Base-by-base conservation (phyloP, 2,113 vertebrate genomes). In the Triplophysa dalaica region DNA sequence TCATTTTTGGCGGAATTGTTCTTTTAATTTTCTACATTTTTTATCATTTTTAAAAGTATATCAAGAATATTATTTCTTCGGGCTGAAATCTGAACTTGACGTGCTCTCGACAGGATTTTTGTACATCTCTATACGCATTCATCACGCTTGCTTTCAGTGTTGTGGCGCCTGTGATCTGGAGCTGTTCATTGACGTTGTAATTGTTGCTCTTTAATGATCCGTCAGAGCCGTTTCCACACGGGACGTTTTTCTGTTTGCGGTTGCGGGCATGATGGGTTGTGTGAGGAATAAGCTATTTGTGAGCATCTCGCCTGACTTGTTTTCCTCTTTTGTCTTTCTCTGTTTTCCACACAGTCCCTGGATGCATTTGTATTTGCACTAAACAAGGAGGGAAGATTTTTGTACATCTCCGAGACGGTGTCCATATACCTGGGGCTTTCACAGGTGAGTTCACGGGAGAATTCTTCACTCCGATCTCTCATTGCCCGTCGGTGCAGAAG, bases 331-430 rank as follows among this genome's bases (percentile, higher is more conserved):
- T 63, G 45, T 73, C 73, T 65, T 62, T 68, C 48, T 66, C 63
- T 68, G 8, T 66, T 74, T 87, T 87, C 76, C 68, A 85, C 75
- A 74, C 94, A 99, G 97, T 98, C 97, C 89, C 94, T 99, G 93
- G 97, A 99, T 92, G 97, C 96, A 90, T 99, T 99, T 91, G 95
- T 99, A 93, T 99, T 99, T 97, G 97, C 97, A 96, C 95, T 99
- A 95, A 99, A 98, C 93, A 97, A 98, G 92, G 97, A 99, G 92
- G 97, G 97, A 90, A 95, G 95, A 87, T 99, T 99, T 95, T 94
- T 99, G 84, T 99, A 99, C 95, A 99, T 99, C 94, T 99, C 97
- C 0, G 98, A 99, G 94, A 99, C 97, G 4, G 97, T 99, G 86
- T 99, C 97, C 93, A 99, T 99, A 92, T 99, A 99, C 93, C 94